Conservation (phyloP, 2,888 invertebrate species). For the Gandaritis pyraliata region DNA sequence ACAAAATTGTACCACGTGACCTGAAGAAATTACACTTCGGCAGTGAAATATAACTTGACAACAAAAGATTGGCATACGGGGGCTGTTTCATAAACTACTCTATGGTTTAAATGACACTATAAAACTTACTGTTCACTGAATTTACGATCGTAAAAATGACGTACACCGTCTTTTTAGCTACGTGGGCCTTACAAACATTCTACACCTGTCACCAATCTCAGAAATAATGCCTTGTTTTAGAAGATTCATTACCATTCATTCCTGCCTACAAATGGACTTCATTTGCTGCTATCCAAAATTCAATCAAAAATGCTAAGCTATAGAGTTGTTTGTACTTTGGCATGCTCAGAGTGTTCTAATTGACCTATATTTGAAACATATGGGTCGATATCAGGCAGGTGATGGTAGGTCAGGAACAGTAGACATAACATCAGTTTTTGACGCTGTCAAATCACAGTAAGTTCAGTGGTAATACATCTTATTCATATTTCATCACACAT, state of each 20-base stretch:
- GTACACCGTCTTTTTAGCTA: background rate
- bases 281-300: constrained; percentile 9
- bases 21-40: no score
- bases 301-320: background rate
- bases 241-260: constrained; percentile 63
- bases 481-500: no score
- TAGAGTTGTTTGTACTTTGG: constrained; percentile 2
- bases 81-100: no score
- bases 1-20: no score
- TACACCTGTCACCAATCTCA: constrained; percentile 70
- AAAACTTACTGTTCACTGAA: no score
- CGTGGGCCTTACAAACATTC: constrained; percentile 32
- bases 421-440: constrained; percentile 41
- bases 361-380: constrained; percentile 78
- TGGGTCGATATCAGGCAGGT: constrained; percentile 71
- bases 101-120: no score
- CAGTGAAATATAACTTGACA: no score
- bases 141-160: constrained; percentile 48
- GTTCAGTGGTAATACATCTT: no score
- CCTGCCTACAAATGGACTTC: constrained; percentile 6
- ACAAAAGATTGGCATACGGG: no score
- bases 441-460: background rate
- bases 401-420: constrained; percentile 72
- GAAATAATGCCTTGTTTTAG: constrained; percentile 65
- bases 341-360: constrained; percentile 49